Conservation (phyloP, 2,113 vertebrate species). For the Callionymus lyra region DNA sequence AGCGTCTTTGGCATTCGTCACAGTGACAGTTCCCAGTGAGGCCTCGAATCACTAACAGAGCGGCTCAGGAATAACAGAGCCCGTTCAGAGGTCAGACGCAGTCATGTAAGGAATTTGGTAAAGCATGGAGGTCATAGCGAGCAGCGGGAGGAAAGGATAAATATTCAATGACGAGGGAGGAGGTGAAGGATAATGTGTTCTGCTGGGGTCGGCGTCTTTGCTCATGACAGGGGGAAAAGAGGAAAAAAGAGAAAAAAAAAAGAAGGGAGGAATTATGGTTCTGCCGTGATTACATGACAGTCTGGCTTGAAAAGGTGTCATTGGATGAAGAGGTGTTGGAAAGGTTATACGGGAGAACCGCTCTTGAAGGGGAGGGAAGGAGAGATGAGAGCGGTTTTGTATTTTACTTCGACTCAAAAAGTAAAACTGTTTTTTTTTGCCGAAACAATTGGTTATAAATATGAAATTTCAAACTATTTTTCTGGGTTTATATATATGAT, state of each 20-base stretch:
- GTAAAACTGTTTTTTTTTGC: no score
- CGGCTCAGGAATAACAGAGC: slow-evolving; percentile 73
- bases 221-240: no score
- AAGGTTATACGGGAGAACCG: no score
- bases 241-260: slow-evolving; percentile 31
- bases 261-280: not conserved
- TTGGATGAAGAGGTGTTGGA: no score
- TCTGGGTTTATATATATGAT: no score
- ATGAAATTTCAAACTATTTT: no score
- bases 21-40: slow-evolving; percentile 80
- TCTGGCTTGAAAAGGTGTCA: not conserved
- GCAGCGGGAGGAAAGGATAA: slow-evolving; percentile 70
- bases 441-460: no score
- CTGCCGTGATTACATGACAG: not conserved
- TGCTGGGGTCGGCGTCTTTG: slow-evolving; percentile 57
- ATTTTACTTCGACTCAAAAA: no score
- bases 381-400: no score
- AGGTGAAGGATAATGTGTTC: slow-evolving; percentile 55
- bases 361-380: no score
- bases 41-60: slow-evolving; percentile 68
- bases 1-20: slow-evolving; percentile 82
- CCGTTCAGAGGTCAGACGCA: slow-evolving; percentile 74
- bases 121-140: slow-evolving; percentile 78
- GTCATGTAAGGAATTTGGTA: slow-evolving; percentile 80
- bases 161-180: slow-evolving; percentile 54